Evolutionary conservation across 2,797 vertebrate genomes (phyloP), one percentile per base, ranked within the genome.

Genomic region (Helostoma temminkii): DNA sequence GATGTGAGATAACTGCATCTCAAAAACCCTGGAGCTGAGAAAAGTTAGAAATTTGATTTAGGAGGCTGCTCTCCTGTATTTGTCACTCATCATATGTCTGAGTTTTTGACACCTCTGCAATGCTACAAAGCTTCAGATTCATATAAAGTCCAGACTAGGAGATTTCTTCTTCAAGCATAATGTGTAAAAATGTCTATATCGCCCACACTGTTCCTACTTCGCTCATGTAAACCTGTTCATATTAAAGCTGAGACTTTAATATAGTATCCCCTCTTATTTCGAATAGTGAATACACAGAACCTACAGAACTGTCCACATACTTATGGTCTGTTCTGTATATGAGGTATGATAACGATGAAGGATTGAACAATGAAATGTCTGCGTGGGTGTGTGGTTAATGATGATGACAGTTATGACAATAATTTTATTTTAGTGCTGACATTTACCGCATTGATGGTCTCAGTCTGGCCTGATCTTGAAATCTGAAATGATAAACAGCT

Each of bases 331-430:
- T 6, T 6, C 15, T 41, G 37, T 41, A 8, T 18, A 8, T 58
- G 77, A 78, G 36, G 26, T 37, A 43, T 32, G 56, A 52, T 45
- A 57, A 74, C 2, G 11, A 62, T 78, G 70, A 81, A 62, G 46
- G 67, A 82, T 60, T 65, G 59, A 70, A 76, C 75, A 71, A 63
- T 16, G 36, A 69, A 83, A 83, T 48, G 73, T 85, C 73, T 80
- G 54, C 4, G 62, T 79, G 66, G 76, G 74, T 37, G 77, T 72
- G 66, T 11, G 48, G 66, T 76, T 87, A 82, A 79, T 81, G 78
- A 66, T 58, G 72, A 78, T 80, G 80, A 87, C 84, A 76, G 83
- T 85, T 82, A 71, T 82, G 83, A 87, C 82, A 82, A 76, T 81
- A 74, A 66, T 80, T 89, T 89, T 76, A 78, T 74, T 78, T 82